Percentiles rank a stretch among this genome's conserved stretches.
These are phyloP conservation scores for Clarias macrocephalus DNA, from an alignment of 2,113 vertebrate species.

Conservation along the genomic window DNA sequence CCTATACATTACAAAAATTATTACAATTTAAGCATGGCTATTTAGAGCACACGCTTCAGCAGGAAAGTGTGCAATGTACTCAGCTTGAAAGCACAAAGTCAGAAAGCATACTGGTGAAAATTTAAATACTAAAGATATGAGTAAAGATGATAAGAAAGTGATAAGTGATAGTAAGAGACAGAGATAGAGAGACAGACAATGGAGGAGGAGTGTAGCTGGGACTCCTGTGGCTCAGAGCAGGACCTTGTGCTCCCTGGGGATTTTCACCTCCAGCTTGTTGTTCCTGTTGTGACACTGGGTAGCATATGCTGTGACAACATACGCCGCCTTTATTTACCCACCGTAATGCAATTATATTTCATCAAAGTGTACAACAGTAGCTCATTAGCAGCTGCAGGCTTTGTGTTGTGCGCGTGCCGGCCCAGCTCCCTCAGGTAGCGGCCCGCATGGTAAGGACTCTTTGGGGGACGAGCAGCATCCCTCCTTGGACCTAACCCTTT, in stretches of 20 bases:
- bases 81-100: not conserved
- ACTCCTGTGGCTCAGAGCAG: constrained; percentile 57
- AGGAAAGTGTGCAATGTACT: constrained; percentile 1
- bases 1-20: too few relatives aligned
- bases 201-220: constrained; percentile 44
- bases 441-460: constrained; percentile 40
- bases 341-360: constrained; percentile 92
- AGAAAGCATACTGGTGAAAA: constrained; percentile 2
- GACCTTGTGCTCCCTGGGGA: constrained; percentile 64
- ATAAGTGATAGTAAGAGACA: not conserved
- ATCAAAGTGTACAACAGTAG: constrained; percentile 98
- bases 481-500: constrained; percentile 36
- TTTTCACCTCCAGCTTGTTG: constrained; percentile 69
- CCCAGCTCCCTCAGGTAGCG: constrained; percentile 71
- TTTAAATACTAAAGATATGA: constrained; percentile 37
- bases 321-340: constrained; percentile 93
- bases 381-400: constrained; percentile 87
- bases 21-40: not conserved
- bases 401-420: constrained; percentile 72
- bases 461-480: constrained; percentile 43
- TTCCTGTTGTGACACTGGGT: constrained; percentile 89
- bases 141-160: not conserved
- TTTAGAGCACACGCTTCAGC: not conserved
- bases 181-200: not conserved
- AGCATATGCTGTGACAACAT: constrained; percentile 90